Evolutionary conservation across 1,140 invertebrate species (phyloP).

Genomic region (Saccostrea cuccullata): DNA sequence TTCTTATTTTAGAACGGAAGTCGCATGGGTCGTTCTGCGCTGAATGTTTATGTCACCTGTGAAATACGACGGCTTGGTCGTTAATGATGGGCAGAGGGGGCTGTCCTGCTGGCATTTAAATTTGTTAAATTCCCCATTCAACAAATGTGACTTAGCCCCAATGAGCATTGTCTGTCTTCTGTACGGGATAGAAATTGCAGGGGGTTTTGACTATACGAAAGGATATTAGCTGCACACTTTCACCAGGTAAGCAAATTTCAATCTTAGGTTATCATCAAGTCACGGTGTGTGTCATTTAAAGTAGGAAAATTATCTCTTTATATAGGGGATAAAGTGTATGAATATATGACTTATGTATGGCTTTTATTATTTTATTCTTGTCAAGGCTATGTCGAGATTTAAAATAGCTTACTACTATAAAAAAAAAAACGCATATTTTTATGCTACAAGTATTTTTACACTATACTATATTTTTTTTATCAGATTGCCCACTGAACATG

Average conservation of each 20-base stretch:
- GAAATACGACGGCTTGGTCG: not conserved
- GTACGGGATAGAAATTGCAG: not conserved
- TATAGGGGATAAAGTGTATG: not conserved
- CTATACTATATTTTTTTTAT: too few species aligned
- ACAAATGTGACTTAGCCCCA: constrained; percentile 10
- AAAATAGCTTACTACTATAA: too few species aligned
- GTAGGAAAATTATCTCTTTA: not conserved
- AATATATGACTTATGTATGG: not conserved
- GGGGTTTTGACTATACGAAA: not conserved
- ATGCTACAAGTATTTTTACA: too few species aligned
- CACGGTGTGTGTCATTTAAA: not conserved
- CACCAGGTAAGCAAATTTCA: constrained; percentile 14
- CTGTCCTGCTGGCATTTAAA: not conserved
- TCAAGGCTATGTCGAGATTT: too few species aligned
- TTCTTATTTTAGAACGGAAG: constrained; percentile 36
- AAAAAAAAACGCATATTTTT: too few species aligned
- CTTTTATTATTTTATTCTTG: too few species aligned
- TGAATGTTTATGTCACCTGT: not conserved
- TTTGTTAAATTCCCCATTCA: constrained; percentile 13
- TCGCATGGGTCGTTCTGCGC: not conserved
- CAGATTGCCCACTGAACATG: too few species aligned
- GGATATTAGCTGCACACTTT: not conserved
- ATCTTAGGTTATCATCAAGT: constrained; percentile 3
- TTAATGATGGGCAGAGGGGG: not conserved
- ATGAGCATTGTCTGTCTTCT: not conserved